Evolutionary conservation across 2,888 invertebrate genomes (phyloP).

Genomic region (Bruchidius siliquastri): DNA sequence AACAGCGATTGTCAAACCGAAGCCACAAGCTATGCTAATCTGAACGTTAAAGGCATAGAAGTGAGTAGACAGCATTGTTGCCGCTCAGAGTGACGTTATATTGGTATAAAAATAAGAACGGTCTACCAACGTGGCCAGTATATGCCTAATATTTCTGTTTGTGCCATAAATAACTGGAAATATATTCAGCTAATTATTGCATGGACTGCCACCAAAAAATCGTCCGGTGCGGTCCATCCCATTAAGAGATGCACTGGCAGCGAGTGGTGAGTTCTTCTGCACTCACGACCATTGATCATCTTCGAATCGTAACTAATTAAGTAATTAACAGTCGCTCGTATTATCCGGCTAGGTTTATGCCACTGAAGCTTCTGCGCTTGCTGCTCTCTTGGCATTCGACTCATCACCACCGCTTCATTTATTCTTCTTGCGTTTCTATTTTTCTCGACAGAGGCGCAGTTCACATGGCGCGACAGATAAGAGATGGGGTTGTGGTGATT

Average conservation of each 20-base stretch:
- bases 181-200: neutral
- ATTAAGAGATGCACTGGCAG: neutral
- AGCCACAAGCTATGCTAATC: no score
- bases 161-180: no score
- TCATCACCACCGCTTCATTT: slow-evolving; percentile 10
- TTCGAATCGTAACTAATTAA: slow-evolving; percentile 42
- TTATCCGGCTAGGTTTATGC: slow-evolving; percentile 9
- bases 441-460: slow-evolving; percentile 8
- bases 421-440: slow-evolving; percentile 14
- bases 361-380: slow-evolving; percentile 2
- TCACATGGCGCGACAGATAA: no score
- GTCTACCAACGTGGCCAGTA: no score
- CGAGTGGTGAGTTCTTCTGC: slow-evolving; percentile 29
- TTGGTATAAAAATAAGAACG: no score
- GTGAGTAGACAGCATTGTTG: no score
- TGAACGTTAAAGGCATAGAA: no score
- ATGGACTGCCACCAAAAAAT: neutral
- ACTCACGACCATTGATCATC: slow-evolving; percentile 36
- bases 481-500: no score
- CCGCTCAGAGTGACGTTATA: no score
- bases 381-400: slow-evolving; percentile 1
- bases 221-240: neutral
- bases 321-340: slow-evolving; percentile 38
- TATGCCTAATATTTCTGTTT: no score
- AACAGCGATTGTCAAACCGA: no score